phyloP scores from a whole-genome alignment of 2,888 invertebrate genomes.

The Therioaphis trifolii region DNA sequence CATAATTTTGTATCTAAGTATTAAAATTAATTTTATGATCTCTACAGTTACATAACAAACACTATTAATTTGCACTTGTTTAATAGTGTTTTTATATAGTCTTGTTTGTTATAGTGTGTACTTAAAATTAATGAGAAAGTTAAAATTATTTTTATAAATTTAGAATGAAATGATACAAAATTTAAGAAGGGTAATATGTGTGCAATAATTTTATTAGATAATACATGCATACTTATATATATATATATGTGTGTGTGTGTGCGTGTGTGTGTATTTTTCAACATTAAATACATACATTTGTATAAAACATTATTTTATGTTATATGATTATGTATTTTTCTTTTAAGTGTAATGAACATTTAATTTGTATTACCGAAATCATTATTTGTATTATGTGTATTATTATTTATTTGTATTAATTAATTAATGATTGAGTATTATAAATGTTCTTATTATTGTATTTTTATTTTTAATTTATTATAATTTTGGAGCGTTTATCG shows the following conservation, averaged over 20 bases:
- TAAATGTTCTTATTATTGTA: constrained; percentile 18
- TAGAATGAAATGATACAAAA: neutral
- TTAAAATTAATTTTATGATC: constrained; percentile 39
- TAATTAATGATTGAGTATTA: constrained; percentile 42
- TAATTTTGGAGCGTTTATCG: constrained; percentile 31
- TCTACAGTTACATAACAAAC: neutral
- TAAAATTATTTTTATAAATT: neutral
- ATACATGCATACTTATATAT: no score
- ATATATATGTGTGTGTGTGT: no score
- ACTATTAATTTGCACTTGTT: neutral
- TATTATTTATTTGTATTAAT: constrained; percentile 53
- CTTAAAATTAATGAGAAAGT: constrained; percentile 26
- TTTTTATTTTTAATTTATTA: constrained; percentile 44
- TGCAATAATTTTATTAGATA: constrained; percentile 34
- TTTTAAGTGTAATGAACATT: constrained; percentile 35
- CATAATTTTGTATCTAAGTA: constrained; percentile 21
- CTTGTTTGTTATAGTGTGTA: constrained; percentile 21
- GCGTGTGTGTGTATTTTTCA: no score
- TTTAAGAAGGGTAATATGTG: neutral
- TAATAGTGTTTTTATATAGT: neutral
- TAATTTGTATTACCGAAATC: constrained; percentile 34
- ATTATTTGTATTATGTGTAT: constrained; percentile 54
- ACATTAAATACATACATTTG: constrained; percentile 11
- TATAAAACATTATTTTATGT: constrained; percentile 32
- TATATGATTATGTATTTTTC: constrained; percentile 11